phyloP scores from a whole-genome alignment of 2,797 vertebrate species.

The Ctenochaetus hawaiiensis region DNA sequence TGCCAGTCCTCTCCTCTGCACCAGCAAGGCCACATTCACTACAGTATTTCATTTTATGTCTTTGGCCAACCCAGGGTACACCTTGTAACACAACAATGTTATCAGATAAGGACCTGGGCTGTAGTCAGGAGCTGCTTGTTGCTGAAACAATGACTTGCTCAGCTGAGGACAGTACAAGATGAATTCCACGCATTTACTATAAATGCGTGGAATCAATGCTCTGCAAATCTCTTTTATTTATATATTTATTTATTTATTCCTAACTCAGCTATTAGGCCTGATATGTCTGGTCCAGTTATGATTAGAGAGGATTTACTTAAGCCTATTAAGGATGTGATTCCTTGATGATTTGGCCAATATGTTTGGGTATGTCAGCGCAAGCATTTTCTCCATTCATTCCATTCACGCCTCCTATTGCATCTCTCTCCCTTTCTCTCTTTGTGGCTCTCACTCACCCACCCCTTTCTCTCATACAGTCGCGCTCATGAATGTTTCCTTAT shows the following conservation, averaged over 20 bases:
- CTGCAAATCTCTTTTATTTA: conserved; percentile 28
- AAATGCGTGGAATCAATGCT: conserved; percentile 32
- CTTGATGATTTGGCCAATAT: conserved; percentile 46
- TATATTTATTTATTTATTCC: conserved; percentile 44
- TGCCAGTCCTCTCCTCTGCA: conserved; percentile 16
- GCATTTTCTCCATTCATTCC: conserved; percentile 56
- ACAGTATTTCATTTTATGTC: conserved; percentile 31
- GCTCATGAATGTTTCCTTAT: conserved; percentile 80
- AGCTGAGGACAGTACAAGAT: conserved; percentile 13
- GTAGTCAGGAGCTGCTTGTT: conserved; percentile 18
- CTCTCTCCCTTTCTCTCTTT: conserved; percentile 32
- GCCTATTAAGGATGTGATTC: conserved; percentile 46
- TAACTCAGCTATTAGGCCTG: conserved; percentile 5
- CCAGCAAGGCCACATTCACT: conserved; percentile 14
- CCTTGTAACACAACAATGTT: conserved; percentile 39
- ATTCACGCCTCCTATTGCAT: conserved; percentile 55
- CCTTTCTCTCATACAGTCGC: conserved; percentile 53
- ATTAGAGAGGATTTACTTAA: conserved; percentile 61
- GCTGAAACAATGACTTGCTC: conserved; percentile 32
- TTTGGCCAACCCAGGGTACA: conserved; percentile 54
- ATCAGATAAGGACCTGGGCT: conserved; percentile 50
- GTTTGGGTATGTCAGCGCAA: conserved; percentile 31
- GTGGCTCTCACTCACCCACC: conserved; percentile 49
- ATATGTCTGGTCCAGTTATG: conserved; percentile 50
- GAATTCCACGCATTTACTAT: not conserved